These are phyloP conservation scores for Onychomys torridus DNA, from an alignment of 2,797 vertebrate genomes.

Conservation along the genomic window DNA sequence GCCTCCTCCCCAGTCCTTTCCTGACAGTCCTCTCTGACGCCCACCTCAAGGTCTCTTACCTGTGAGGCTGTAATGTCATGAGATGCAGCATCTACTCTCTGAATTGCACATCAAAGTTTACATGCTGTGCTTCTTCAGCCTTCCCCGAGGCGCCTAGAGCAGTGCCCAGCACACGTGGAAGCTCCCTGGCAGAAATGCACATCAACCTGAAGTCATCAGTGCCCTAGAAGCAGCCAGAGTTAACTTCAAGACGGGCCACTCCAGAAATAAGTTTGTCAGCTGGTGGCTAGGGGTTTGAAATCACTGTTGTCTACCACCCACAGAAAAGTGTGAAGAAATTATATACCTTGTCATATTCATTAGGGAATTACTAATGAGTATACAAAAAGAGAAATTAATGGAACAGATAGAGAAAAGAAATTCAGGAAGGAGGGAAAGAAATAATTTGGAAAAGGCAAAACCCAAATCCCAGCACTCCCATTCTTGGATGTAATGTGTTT, in stretches of 20 bases:
- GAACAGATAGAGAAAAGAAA: constrained; percentile 48
- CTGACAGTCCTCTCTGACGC: background rate
- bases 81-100: background rate
- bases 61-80: background rate
- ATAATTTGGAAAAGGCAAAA: background rate
- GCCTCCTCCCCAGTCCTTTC: background rate
- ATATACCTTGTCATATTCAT: background rate
- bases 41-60: background rate
- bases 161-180: background rate
- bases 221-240: background rate
- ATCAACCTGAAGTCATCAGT: background rate
- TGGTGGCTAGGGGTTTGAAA: background rate
- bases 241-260: background rate
- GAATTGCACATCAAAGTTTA: background rate
- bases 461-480: background rate
- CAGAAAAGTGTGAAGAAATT: constrained; percentile 25
- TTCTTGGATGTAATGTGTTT: constrained; percentile 29
- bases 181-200: background rate
- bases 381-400: constrained; percentile 6
- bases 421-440: constrained; percentile 1
- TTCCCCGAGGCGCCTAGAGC: background rate
- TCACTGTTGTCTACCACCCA: background rate
- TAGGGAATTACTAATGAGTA: constrained; percentile 34
- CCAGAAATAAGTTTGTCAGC: background rate
- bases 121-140: background rate